Percentiles rank a stretch among this genome's conserved stretches.
These are phyloP conservation scores for Fundulus diaphanus DNA, from an alignment of 2,797 vertebrate species.

Conservation along the genomic window DNA sequence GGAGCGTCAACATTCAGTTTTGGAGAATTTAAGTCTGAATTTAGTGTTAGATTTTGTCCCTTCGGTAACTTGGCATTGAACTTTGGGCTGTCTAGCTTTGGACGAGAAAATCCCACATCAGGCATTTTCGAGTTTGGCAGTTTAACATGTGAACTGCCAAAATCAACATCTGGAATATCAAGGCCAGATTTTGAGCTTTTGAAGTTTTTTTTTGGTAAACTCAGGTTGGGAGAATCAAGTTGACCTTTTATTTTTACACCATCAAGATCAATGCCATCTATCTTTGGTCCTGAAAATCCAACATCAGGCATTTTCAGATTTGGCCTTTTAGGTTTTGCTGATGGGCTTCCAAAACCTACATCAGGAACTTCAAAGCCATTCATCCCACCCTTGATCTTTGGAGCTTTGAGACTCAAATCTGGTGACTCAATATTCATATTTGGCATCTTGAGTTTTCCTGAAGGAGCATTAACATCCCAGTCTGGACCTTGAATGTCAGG, in stretches of 20 bases:
- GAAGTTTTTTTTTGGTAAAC: constrained; percentile 46
- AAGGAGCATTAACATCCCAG: constrained; percentile 46
- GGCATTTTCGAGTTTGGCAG: constrained; percentile 60
- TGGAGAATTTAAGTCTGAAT: constrained; percentile 51
- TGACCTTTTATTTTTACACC: constrained; percentile 60
- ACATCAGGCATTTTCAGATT: constrained; percentile 41
- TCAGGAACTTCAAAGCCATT: constrained; percentile 48
- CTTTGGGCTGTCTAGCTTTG: constrained; percentile 39
- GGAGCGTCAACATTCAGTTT: constrained; percentile 60
- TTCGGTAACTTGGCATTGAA: constrained; percentile 60
- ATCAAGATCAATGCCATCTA: constrained; percentile 51
- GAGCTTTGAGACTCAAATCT: constrained; percentile 39
- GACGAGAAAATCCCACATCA: constrained; percentile 35
- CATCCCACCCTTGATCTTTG: constrained; percentile 58
- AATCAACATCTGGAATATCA: constrained; percentile 52
- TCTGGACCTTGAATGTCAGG: constrained; percentile 51
- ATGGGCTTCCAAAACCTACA: constrained; percentile 27
- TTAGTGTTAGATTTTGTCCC: constrained; percentile 50
- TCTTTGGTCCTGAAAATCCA: constrained; percentile 38
- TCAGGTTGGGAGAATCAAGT: constrained; percentile 39
- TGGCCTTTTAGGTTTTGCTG: constrained; percentile 65
- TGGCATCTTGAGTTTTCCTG: too few relatives aligned
- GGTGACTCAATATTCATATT: too few relatives aligned
- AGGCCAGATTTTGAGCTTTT: constrained; percentile 49
- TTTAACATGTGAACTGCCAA: constrained; percentile 52